Base-by-base conservation (phyloP, 2,113 vertebrate genomes). In the Nipponia nippon region DNA sequence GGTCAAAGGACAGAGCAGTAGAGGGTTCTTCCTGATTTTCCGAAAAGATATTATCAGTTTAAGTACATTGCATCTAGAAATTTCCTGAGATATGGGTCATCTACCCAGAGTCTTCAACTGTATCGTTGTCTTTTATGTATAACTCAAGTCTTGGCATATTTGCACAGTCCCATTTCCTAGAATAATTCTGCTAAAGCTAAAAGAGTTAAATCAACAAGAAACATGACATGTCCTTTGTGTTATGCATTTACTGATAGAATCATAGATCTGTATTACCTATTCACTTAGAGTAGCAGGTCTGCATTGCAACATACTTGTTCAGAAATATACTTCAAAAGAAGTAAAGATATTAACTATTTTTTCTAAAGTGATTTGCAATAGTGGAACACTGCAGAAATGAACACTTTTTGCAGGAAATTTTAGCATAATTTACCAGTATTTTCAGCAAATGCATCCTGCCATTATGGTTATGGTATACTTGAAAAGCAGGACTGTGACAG, bases 361-460 rank as follows among this genome's bases (percentile, higher is more conserved):
- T 52, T 4, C 26, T 42, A 62, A 83, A 77, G 16, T 38, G 6
- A 56, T 76, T 89, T 91, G 20, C 22, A 75, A 5, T 34, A 67
- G 26, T 27, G 34, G 6, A 49, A 2, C 7, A 27, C 15, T 75
- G 47, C 6, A 83, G 16, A 83, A 93, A 56, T 36, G 19, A 93
- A 75, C 25, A 86, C 6, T 29, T 72, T 89, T 59, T 12, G 1
- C 17, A 32, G 38, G 26, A 85, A 92, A 87, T 23, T n/a, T 75
- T 66, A 91, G 7, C 38, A 47, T 85, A 96, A 89, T 89, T 92
- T 70, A 38, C 3, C 5, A 83, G 40, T 47, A 85, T 87, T 94
- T 95, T 95, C 53, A 87, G 58, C n/a, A 96, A 94, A 85, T 83
- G n/a, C 29, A 69, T 55, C 75, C 89, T 87, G 44, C 11, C 16